Evolutionary conservation across 2,888 invertebrate genomes (phyloP), one percentile per base, ranked within the genome.

Genomic region (Camponotus fellah): DNA sequence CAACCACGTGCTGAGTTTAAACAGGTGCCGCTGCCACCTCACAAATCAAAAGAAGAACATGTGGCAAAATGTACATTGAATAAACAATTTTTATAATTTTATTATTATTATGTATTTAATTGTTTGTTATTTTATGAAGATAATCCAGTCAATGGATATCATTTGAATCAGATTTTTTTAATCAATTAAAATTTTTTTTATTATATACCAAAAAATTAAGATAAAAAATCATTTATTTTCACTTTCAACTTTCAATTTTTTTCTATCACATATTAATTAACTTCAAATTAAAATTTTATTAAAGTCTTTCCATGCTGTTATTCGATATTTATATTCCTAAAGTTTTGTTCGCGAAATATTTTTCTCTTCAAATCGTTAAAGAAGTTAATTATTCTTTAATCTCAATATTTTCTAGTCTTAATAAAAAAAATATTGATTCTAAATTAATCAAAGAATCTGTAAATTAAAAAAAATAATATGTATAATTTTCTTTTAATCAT

Each of bases 1-100:
- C 58, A 14, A 34, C 69, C 87, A 88, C 90, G 90, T 88, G 89
- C 75, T 72, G 56, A n/a, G 21, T 49, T 69, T 14, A 74, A 71
- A 74, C 34, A 21, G 26, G 12, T 26, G 49, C 10, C 14, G 12
- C 4, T 10, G 21, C 58, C 65, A 65, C 12, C 9, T 65, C 37
- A 37, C 14, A 3, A n/a, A 34, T 37, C 26, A 65, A 17, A 40
- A 65, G 9, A 43, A 43, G 2, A 43, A 49, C 8, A 53, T 53
- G n/a, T 53, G 6, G 6, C n/a, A 49, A 49, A 8, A 12, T 12
- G n/a, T n/a, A 53, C 6, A 53, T 53, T n/a, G 8, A 53, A 53
- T 8, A 53, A n/a, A 49, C 17, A 49, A n/a, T n/a, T 53, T 53
- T 53, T 53, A 53, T 53, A 53, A 49, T n/a, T 49, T 53, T 53